Base-by-base conservation (phyloP, 1,140 invertebrate species). In the Drosophila kepulauana region DNA sequence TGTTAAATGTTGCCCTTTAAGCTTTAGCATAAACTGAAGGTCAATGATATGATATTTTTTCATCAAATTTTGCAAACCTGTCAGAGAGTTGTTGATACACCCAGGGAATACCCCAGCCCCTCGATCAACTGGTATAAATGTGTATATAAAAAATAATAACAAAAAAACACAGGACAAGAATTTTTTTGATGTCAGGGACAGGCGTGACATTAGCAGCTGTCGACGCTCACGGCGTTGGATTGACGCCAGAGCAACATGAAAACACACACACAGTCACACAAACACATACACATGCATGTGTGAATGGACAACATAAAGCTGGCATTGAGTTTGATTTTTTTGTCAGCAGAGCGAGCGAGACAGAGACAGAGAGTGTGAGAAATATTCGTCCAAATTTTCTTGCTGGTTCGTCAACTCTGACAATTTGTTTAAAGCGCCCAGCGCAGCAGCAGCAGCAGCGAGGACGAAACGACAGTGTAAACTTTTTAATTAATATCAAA, bases 401-500 rank as follows among this genome's bases (percentile, higher is more conserved):
- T 57, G 74, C 77, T 64, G 67, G 65, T 57, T 75, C 80, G 75
- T 61, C 78, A 70, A 58, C 52, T 68, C 69, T 79, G 79, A 81
- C 81, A 89, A 79, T 81, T 84, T 84, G 77, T 77, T 84, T 84
- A 81, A 85, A 85, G 72, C 70, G 71, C 77, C 38, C 65, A 48
- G 74, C 63, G 75, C 82, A 33, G n/a, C 28, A 2, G 20, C 20
- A 20, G 20, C 20, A 25, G 20, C 20, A 25, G 20, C 20, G 20
- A 25, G 20, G 20, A 25, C 20, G 20, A 25, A 25, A 11, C 20
- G 67, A 79, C 64, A 81, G 63, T 63, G 78, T 70, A 81, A 89
- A 89, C 85, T 89, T 89, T 89, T 89, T 89, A 89, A 89, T 89
- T 89, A 89, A 89, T 89, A 89, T 89, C 86, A 89, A 89, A 89